Percentiles rank a stretch among this genome's conserved stretches.
Conservation (phyloP, 2,113 vertebrate species). For the Nematolebias whitei region DNA sequence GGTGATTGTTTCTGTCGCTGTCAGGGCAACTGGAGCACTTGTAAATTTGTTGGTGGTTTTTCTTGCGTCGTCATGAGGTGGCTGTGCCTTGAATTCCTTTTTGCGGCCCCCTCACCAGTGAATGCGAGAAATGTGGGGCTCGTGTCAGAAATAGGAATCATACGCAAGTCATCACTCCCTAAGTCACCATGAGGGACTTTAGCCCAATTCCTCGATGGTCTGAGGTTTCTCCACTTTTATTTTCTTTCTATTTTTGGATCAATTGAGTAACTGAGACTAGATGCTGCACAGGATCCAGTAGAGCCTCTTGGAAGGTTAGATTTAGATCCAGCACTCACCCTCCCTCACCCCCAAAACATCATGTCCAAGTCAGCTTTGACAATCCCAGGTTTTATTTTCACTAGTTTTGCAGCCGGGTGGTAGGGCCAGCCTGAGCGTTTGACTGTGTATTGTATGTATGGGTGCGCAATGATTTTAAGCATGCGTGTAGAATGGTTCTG, state of each 20-base stretch:
- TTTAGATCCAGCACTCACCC: slow-evolving; percentile 31
- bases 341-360: neutral
- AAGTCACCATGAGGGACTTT: slow-evolving; percentile 47
- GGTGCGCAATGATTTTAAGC: slow-evolving; percentile 25
- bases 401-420: slow-evolving; percentile 33
- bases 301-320: slow-evolving; percentile 50
- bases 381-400: slow-evolving; percentile 60
- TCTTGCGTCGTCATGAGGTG: slow-evolving; percentile 69
- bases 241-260: slow-evolving; percentile 68
- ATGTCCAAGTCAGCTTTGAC: slow-evolving; percentile 58
- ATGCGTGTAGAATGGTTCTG: slow-evolving; percentile 18
- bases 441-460: slow-evolving; percentile 20
- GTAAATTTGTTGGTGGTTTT: slow-evolving; percentile 44
- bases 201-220: slow-evolving; percentile 71
- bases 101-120: slow-evolving; percentile 50
- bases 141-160: slow-evolving; percentile 74
- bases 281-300: slow-evolving; percentile 55
- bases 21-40: slow-evolving; percentile 60
- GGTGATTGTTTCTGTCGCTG: slow-evolving; percentile 43
- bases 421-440: slow-evolving; percentile 30
- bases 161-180: slow-evolving; percentile 57
- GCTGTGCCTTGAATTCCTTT: slow-evolving; percentile 75
- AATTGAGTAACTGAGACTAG: slow-evolving; percentile 65
- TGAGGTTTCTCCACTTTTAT: slow-evolving; percentile 62
- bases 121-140: slow-evolving; percentile 71